These are phyloP conservation scores for Eupithecia centaureata DNA, from an alignment of 2,888 invertebrate species.

Conservation along the genomic window DNA sequence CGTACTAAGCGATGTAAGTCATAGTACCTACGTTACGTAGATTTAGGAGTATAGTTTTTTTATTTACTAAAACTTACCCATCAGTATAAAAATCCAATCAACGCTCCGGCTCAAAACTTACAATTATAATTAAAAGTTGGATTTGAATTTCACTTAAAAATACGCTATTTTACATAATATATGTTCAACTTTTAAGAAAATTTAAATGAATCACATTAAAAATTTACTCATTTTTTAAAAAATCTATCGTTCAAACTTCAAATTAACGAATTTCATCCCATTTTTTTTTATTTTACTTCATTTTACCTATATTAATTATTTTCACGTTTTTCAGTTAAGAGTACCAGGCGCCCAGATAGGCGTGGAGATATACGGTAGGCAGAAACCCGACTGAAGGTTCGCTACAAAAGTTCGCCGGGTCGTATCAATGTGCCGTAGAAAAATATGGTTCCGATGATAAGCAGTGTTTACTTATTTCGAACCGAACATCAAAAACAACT, in stretches of 20 bases:
- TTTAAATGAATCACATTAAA: not conserved
- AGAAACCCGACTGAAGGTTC: conserved; percentile 51
- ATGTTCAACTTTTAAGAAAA: not conserved
- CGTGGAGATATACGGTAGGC: conserved; percentile 58
- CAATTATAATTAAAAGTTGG: not conserved
- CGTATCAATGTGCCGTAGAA: conserved; percentile 30
- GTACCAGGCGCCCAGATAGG: conserved; percentile 56
- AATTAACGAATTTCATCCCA: not conserved
- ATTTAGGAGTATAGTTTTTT: not conserved
- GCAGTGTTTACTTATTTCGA: not conserved
- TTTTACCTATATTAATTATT: not conserved
- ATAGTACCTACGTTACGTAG: not conserved
- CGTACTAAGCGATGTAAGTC: too few relatives aligned
- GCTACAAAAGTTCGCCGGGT: conserved; percentile 30
- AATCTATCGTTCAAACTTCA: not conserved
- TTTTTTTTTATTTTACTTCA: not conserved
- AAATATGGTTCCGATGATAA: conserved; percentile 1
- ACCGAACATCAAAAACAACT: not conserved
- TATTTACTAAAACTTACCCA: not conserved
- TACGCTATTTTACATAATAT: not conserved
- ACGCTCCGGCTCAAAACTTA: not conserved
- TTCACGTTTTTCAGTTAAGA: conserved; percentile 12
- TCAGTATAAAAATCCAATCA: not conserved
- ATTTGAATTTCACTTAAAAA: not conserved
- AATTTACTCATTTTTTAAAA: not conserved